phyloP scores from a whole-genome alignment of 2,888 invertebrate species.

The Ormyrus thymus region DNA sequence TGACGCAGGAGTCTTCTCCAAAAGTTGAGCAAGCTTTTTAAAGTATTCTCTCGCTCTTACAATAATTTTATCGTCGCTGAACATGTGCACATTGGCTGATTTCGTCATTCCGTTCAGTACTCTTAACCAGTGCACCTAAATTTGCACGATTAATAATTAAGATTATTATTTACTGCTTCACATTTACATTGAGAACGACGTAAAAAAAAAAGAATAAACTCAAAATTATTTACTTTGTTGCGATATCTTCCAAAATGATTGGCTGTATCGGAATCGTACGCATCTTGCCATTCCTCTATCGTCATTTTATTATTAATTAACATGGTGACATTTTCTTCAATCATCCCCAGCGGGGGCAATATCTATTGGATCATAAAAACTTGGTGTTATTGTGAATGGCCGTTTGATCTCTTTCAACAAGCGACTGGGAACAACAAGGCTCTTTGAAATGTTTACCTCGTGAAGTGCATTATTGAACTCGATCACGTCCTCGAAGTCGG shows the following conservation, averaged over 20 bases:
- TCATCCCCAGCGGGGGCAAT: conserved; percentile 46
- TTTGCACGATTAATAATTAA: neutral
- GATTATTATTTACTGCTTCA: neutral
- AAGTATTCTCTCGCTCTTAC: conserved; percentile 45
- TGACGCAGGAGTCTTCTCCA: conserved; percentile 36
- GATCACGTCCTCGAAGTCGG: conserved; percentile 44
- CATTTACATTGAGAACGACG: too few species aligned
- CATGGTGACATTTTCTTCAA: conserved; percentile 45
- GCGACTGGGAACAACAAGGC: neutral
- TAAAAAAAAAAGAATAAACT: neutral
- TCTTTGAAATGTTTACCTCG: conserved; percentile 23
- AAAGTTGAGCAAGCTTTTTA: conserved; percentile 29
- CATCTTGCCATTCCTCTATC: conserved; percentile 41
- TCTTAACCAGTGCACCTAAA: conserved; percentile 47
- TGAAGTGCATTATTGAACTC: conserved; percentile 46
- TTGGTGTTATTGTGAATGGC: neutral
- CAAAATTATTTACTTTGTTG: conserved; percentile 27
- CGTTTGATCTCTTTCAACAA: neutral
- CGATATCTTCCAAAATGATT: neutral
- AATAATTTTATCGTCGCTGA: conserved; percentile 17
- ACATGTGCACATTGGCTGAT: conserved; percentile 17
- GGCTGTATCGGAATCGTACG: conserved; percentile 27
- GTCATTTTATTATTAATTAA: conserved; percentile 43
- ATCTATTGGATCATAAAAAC: conserved; percentile 25
- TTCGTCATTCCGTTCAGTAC: conserved; percentile 15